These are phyloP conservation scores for Eledona agricola DNA, from an alignment of 2,888 invertebrate genomes.

Conservation along the genomic window DNA sequence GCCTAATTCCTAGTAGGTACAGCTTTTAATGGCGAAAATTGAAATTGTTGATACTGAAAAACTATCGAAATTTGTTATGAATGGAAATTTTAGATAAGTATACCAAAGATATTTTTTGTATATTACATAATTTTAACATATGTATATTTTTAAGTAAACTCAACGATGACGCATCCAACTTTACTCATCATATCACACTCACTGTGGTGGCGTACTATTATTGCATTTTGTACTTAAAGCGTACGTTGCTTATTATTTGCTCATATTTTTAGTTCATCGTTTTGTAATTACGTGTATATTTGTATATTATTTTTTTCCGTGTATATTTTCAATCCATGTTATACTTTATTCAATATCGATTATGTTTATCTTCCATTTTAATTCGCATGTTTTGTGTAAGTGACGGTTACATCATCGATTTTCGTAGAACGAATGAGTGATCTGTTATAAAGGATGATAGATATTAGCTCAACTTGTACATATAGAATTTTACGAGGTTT, in stretches of 20 bases:
- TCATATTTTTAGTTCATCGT: conserved; percentile 42
- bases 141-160: conserved; percentile 57
- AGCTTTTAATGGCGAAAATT: conserved; percentile 43
- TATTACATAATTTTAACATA: conserved; percentile 56
- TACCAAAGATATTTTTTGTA: conserved; percentile 63
- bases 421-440: conserved; percentile 40
- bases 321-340: conserved; percentile 44
- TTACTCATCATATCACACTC: conserved; percentile 30
- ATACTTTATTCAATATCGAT: conserved; percentile 40
- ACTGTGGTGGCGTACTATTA: conserved; percentile 37
- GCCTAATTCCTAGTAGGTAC: conserved; percentile 35
- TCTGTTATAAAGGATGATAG: conserved; percentile 43
- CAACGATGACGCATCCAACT: conserved; percentile 45
- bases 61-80: conserved; percentile 55
- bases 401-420: conserved; percentile 34
- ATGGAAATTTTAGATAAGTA: conserved; percentile 52
- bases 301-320: conserved; percentile 49
- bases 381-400: conserved; percentile 41
- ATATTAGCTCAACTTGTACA: conserved; percentile 61
- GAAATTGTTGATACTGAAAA: conserved; percentile 49
- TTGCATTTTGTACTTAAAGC: conserved; percentile 46
- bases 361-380: conserved; percentile 40
- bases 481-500: conserved; percentile 60
- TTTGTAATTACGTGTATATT: conserved; percentile 48
- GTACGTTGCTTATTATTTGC: conserved; percentile 47